A percentile compares a stretch with the other conserved stretches of the same genome.
These are phyloP conservation scores for Pogoniulus pusillus DNA, from an alignment of 2,797 vertebrate genomes.

Conservation along the genomic window DNA sequence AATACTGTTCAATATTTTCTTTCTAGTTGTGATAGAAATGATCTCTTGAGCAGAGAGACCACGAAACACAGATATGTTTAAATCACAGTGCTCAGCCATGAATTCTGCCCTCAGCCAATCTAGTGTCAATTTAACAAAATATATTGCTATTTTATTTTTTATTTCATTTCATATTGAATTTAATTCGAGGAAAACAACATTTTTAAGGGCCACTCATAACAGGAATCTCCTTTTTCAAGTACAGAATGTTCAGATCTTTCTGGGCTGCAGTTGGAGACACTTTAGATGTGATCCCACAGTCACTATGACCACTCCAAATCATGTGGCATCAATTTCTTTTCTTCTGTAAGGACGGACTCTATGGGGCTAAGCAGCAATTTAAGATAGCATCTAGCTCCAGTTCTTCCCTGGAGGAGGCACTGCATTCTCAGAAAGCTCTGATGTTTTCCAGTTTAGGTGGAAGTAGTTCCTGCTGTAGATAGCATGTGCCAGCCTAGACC, in stretches of 20 bases:
- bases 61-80: background rate
- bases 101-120: background rate
- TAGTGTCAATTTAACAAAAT: background rate
- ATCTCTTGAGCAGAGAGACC: background rate
- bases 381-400: rapidly evolving
- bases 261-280: background rate
- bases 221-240: background rate
- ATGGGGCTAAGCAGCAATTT: background rate
- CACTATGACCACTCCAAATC: background rate
- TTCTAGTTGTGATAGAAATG: background rate
- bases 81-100: background rate
- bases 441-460: background rate
- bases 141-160: background rate
- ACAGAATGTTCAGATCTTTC: background rate
- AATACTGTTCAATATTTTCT: background rate
- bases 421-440: background rate
- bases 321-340: background rate
- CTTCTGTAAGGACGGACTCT: background rate
- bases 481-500: background rate
- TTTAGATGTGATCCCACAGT: background rate
- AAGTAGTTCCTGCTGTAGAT: background rate
- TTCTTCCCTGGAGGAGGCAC: background rate
- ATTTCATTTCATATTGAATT: background rate
- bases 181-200: background rate
- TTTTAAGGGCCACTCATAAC: background rate